Conservation (phyloP, 2,797 vertebrate genomes). For the Cryptoprocta ferox region DNA sequence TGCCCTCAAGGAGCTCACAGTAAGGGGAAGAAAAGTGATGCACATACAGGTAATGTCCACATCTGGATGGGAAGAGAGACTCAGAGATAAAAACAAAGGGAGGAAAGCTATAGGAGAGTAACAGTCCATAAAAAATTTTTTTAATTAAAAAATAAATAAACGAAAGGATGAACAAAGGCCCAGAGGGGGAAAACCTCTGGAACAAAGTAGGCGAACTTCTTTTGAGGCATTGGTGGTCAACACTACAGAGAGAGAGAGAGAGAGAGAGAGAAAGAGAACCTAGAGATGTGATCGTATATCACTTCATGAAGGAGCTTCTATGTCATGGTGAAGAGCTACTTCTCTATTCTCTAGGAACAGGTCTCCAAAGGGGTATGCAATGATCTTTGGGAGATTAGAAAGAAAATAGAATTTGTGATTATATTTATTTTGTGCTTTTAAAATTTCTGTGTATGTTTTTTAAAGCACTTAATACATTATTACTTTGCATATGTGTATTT, state of each 20-base stretch:
- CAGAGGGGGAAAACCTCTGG: not conserved
- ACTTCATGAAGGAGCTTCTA: not conserved
- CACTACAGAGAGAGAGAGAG: not conserved
- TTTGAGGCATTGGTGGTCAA: not conserved
- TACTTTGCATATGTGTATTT: conserved; percentile 2
- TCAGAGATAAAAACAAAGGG: not conserved
- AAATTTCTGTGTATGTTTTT: conserved; percentile 9
- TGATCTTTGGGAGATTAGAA: not conserved
- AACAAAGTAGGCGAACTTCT: not conserved
- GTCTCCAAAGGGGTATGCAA: not conserved
- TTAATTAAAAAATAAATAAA: not conserved
- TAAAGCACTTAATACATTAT: not conserved
- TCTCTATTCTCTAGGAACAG: not conserved
- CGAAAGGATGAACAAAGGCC: not conserved
- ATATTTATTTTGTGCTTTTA: not conserved
- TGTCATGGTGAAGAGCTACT: not conserved
- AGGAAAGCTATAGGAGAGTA: not conserved
- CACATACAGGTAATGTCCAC: not conserved
- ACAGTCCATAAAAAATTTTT: no score
- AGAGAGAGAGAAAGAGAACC: not conserved
- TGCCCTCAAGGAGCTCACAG: not conserved
- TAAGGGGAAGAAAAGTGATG: not conserved
- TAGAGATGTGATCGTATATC: not conserved
- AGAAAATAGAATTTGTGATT: not conserved
- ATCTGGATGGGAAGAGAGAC: not conserved